A percentile compares a stretch with the other conserved stretches of the same genome.
phyloP scores from a whole-genome alignment of 1,140 invertebrate species.

The Anoplophora glabripennis region DNA sequence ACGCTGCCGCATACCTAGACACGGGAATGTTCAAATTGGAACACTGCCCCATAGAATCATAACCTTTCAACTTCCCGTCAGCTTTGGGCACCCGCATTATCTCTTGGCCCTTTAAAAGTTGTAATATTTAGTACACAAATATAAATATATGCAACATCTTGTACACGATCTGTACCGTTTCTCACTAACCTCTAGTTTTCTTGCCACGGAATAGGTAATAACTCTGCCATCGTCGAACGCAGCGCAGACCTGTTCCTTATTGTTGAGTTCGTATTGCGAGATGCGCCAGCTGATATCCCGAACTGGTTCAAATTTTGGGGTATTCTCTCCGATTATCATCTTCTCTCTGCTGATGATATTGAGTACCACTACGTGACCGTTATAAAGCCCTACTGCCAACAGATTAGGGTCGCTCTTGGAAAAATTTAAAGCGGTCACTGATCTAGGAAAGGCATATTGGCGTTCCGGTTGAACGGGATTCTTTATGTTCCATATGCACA shows the following conservation, averaged over 20 bases:
- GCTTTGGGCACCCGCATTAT: slow-evolving; percentile 59
- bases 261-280: slow-evolving; percentile 49
- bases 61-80: slow-evolving; percentile 61
- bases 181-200: slow-evolving; percentile 20
- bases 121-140: background rate
- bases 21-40: slow-evolving; percentile 54
- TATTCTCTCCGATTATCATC: slow-evolving; percentile 50
- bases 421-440: slow-evolving; percentile 73
- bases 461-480: slow-evolving; percentile 81
- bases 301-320: slow-evolving; percentile 62
- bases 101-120: slow-evolving; percentile 51
- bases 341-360: slow-evolving; percentile 60
- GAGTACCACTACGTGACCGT: slow-evolving; percentile 72
- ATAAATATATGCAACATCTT: too few species aligned
- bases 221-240: slow-evolving; percentile 55
- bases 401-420: slow-evolving; percentile 66
- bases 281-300: slow-evolving; percentile 60
- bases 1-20: slow-evolving; percentile 57
- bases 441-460: slow-evolving; percentile 63
- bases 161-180: too few species aligned
- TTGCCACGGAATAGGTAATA: slow-evolving; percentile 35
- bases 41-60: slow-evolving; percentile 52
- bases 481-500: slow-evolving; percentile 81
- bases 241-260: slow-evolving; percentile 31
- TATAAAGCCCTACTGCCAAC: slow-evolving; percentile 74